These are phyloP conservation scores for Tipula unca DNA, from an alignment of 2,888 invertebrate genomes.

Conservation along the genomic window DNA sequence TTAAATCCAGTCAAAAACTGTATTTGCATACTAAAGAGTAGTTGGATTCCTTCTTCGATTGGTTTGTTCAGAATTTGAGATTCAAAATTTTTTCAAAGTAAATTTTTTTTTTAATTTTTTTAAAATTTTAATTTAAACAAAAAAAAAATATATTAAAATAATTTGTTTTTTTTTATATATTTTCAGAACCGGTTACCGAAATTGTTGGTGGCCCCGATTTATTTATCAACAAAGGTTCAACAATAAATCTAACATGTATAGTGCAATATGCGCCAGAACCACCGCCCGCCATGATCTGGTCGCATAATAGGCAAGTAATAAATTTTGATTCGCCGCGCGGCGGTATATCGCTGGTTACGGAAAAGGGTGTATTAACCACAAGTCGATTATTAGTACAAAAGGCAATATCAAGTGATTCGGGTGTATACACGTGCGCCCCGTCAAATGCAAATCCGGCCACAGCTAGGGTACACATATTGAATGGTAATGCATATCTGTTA, in stretches of 20 bases:
- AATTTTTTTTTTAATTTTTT: too few relatives aligned
- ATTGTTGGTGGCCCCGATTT: conserved; percentile 73
- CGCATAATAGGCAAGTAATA: conserved; percentile 67
- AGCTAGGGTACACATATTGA: conserved; percentile 75
- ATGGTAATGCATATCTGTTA: conserved; percentile 53
- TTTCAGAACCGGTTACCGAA: conserved; percentile 71
- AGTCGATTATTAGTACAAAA: conserved; percentile 76
- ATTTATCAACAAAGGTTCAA: conserved; percentile 78
- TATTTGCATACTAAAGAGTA: too few relatives aligned
- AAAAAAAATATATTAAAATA: too few relatives aligned
- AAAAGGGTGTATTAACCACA: conserved; percentile 74
- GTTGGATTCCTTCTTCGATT: too few relatives aligned
- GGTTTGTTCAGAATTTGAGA: too few relatives aligned
- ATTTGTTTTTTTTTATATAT: conserved; percentile 23
- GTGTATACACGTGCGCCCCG: conserved; percentile 74
- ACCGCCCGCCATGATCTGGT: conserved; percentile 74
- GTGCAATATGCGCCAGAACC: conserved; percentile 78
- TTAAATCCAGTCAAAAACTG: too few relatives aligned
- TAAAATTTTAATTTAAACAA: too few relatives aligned
- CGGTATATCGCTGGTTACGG: conserved; percentile 78
- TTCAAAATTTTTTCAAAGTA: too few relatives aligned
- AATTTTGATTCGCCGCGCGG: conserved; percentile 86
- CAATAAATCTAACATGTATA: conserved; percentile 80
- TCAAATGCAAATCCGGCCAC: conserved; percentile 73
- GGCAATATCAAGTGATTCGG: conserved; percentile 70